These are phyloP conservation scores for Drosophila helvetica DNA, from an alignment of 2,888 invertebrate genomes.

Conservation along the genomic window DNA sequence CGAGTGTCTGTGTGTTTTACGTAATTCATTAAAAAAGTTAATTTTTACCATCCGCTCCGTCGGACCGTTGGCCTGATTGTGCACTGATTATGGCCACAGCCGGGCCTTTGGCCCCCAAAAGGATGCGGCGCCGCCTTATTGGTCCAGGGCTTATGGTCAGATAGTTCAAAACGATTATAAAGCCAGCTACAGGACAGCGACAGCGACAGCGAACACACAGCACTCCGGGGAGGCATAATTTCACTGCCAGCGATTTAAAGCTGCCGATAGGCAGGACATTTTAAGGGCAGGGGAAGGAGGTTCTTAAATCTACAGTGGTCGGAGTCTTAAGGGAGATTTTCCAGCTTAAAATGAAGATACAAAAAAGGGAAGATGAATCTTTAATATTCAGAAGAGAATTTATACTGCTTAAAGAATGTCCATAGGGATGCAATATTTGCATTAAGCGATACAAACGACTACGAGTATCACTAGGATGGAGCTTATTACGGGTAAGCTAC, in stretches of 20 bases:
- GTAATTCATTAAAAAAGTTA: constrained; percentile 79
- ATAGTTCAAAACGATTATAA: constrained; percentile 60
- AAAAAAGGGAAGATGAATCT: no score
- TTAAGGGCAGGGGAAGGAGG: not conserved
- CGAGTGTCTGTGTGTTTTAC: constrained; percentile 14
- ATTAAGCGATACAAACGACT: no score
- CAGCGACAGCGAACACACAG: not conserved
- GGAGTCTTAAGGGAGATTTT: not conserved
- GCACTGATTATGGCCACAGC: constrained; percentile 70
- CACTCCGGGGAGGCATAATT: constrained; percentile 54
- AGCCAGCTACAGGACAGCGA: constrained; percentile 29
- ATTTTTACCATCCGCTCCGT: constrained; percentile 72
- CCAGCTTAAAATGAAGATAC: not conserved
- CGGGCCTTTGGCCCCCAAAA: constrained; percentile 32
- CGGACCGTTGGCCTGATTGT: constrained; percentile 66
- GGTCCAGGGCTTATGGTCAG: constrained; percentile 45
- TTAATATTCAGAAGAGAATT: not conserved
- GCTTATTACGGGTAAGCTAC: no score
- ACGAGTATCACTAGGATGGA: no score
- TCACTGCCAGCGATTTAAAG: constrained; percentile 33
- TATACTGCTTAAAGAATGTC: not conserved
- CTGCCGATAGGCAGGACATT: not conserved
- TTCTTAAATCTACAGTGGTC: not conserved
- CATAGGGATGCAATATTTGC: no score
- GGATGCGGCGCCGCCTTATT: constrained; percentile 70